Evolutionary conservation across 1,140 invertebrate species (phyloP), one percentile per base, ranked within the genome.

Genomic region (Drosophila parvula): DNA sequence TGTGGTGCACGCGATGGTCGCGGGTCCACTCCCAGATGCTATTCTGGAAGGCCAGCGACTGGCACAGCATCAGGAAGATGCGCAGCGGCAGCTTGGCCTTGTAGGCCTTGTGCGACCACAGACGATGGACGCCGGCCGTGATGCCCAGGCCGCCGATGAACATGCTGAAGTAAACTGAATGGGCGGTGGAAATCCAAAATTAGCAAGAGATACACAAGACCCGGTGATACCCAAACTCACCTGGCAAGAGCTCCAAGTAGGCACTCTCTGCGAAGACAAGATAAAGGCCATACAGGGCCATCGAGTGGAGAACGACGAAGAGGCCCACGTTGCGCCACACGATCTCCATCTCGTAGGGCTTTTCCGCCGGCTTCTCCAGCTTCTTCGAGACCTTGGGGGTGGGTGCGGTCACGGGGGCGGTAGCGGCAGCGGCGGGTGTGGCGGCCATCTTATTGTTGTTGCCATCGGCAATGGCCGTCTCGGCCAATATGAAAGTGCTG

Each of bases 61-160:
- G 93, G 61, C 92, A 92, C 60, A 93, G 60, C 83, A 93, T 91
- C 0, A 95, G 79, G 56, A 95, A 89, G 69, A 94, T 92, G 78
- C 95, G 93, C 40, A 97, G 91, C 0, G 96, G 96, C 60, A 94
- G 91, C 83, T 94, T 95, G 4, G 97, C 97, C 78, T 96, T 96
- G 92, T 97, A 98, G 32, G 96, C 94, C 76, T 94, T 94, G 90
- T 98, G 97, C 11, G 96, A 93, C 96, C 96, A 98, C 28, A 97
- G 93, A 50, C 97, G 93, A 92, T 98, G 97, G 16, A 95, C 95
- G 36, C 97, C 97, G 8, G 96, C 96, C 9, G 97, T 98, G 45
- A 98, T 93, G 44, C 95, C 95, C 14, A 95, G 74, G 6, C 94
- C 95, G 22, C 91, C 89, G 14, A 92, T 1, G 61, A 90, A 57